Conservation (phyloP, 1,140 invertebrate species). For the Brachionus rubens region DNA sequence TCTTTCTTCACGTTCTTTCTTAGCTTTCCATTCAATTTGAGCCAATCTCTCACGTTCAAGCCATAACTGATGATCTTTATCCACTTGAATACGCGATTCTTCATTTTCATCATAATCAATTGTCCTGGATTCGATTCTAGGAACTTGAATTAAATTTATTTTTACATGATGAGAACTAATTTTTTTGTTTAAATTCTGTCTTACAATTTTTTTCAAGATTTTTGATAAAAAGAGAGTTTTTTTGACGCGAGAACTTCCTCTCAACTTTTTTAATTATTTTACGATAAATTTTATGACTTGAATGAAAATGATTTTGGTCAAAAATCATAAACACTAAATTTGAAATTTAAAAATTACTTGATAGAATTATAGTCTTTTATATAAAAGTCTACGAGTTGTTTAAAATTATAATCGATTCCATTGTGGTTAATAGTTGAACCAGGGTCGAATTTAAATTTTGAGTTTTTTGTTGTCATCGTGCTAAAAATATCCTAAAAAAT, state of each 20-base stretch:
- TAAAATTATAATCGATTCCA: constrained; percentile 1
- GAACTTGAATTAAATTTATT: background rate
- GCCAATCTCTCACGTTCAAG: constrained; percentile 49
- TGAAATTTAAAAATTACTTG: background rate
- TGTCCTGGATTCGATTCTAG: constrained; percentile 3
- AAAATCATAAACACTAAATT: background rate
- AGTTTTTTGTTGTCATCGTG: background rate
- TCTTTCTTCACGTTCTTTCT: constrained; percentile 54
- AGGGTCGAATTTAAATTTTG: background rate
- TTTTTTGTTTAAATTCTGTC: background rate
- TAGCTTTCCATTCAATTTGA: constrained; percentile 52
- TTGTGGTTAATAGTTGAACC: background rate
- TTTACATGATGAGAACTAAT: too few species aligned
- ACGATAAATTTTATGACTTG: constrained; percentile 26
- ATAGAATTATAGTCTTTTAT: background rate
- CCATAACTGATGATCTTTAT: background rate
- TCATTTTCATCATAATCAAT: background rate
- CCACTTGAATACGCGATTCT: background rate
- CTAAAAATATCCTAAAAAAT: too few species aligned
- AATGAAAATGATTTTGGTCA: background rate
- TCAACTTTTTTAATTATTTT: background rate
- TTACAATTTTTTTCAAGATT: background rate
- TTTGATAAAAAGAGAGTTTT: background rate
- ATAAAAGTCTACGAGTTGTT: background rate
- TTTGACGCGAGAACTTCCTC: background rate